Conservation (phyloP, 1,140 invertebrate species). For the Tribolium castaneum region DNA sequence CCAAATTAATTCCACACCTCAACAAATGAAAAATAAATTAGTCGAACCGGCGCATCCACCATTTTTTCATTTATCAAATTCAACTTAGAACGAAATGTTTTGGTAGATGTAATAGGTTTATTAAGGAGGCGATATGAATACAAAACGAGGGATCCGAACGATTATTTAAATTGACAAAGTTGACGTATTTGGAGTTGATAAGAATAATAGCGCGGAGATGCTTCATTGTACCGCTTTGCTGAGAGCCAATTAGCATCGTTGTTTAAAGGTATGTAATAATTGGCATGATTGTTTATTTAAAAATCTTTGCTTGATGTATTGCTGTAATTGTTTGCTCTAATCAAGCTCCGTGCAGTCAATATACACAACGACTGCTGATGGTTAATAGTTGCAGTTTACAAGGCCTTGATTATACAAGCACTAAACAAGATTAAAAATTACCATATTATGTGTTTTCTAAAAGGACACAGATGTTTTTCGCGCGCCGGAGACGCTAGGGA, state of each 20-base stretch:
- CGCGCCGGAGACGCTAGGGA: constrained; percentile 3
- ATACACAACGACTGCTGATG: background rate
- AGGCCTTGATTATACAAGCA: background rate
- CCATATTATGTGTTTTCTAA: constrained; percentile 13
- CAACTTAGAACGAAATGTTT: constrained; percentile 3
- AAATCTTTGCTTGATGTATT: background rate
- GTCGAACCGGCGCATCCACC: constrained; percentile 24
- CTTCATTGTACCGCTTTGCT: background rate
- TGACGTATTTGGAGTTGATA: background rate
- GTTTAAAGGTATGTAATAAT: constrained; percentile 6
- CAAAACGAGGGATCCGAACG: background rate
- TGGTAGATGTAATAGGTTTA: constrained; percentile 4
- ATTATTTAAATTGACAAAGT: background rate
- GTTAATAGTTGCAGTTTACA: constrained; percentile 7
- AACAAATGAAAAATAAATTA: constrained; percentile 36
- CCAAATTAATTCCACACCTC: constrained; percentile 35
- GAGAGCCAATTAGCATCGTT: background rate
- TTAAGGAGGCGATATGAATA: constrained; percentile 5
- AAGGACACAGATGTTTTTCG: constrained; percentile 10
- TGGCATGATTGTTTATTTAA: constrained; percentile 11
- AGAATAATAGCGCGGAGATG: background rate
- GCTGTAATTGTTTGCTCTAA: background rate
- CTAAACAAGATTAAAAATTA: constrained; percentile 9
- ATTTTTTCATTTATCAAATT: constrained; percentile 21
- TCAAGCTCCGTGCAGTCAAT: constrained; percentile 17